Percentiles rank a stretch among this genome's conserved stretches.
Conservation (phyloP, 2,888 invertebrate genomes). For the Yponomeuta sedellus region DNA sequence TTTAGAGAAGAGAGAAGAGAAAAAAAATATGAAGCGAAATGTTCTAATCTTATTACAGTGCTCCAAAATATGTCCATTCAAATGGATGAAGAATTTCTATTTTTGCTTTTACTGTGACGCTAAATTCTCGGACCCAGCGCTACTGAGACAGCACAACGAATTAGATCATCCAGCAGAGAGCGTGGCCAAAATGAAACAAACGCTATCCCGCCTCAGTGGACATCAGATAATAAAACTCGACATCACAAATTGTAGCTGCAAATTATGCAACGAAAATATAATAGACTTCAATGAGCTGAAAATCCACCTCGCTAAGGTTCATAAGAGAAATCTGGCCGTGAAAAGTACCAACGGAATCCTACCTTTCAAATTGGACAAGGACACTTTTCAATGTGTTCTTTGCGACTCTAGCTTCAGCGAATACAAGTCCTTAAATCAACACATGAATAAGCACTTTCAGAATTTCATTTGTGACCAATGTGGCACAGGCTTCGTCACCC, state of each 20-base stretch:
- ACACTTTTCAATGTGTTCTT: slow-evolving; percentile 47
- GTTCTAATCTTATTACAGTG: slow-evolving; percentile 46
- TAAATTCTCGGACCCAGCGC: slow-evolving; percentile 44
- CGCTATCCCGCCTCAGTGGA: slow-evolving; percentile 47
- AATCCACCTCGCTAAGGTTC: slow-evolving; percentile 44
- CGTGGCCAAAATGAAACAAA: slow-evolving; percentile 35
- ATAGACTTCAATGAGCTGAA: slow-evolving; percentile 41
- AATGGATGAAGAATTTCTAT: slow-evolving; percentile 59
- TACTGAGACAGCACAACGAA: slow-evolving; percentile 39
- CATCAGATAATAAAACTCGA: slow-evolving; percentile 59
- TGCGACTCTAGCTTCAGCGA: slow-evolving; percentile 49
- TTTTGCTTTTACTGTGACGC: slow-evolving; percentile 58
- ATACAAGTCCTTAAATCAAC: slow-evolving; percentile 59
- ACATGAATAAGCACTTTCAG: slow-evolving; percentile 66
- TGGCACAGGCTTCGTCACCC: slow-evolving; percentile 60
- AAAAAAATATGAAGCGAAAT: slow-evolving; percentile 45
- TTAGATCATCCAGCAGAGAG: slow-evolving; percentile 26
- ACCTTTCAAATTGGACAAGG: slow-evolving; percentile 48
- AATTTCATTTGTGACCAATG: slow-evolving; percentile 67
- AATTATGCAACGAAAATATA: slow-evolving; percentile 41
- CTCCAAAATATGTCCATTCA: slow-evolving; percentile 58
- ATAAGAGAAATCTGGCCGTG: slow-evolving; percentile 41
- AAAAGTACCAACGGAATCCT: slow-evolving; percentile 47
- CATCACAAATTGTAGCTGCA: slow-evolving; percentile 49
- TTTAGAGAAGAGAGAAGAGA: slow-evolving; percentile 19